Conservation (phyloP, 2,113 vertebrate genomes). For the Carettochelys insculpta region DNA sequence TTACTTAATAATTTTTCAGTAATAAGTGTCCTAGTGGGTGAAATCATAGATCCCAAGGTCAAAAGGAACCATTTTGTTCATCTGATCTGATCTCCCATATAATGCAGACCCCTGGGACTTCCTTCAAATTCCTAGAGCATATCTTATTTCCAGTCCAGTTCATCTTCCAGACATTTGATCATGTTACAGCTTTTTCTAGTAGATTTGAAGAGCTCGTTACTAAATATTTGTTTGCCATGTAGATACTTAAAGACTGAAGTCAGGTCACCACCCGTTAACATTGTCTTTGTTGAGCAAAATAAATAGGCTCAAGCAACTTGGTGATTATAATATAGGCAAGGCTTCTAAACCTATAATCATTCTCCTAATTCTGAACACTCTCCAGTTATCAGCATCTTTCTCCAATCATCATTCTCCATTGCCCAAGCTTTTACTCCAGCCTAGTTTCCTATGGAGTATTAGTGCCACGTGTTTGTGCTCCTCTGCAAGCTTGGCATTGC, state of each 20-base stretch:
- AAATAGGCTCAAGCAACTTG: neutral
- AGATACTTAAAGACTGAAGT: neutral
- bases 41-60: neutral
- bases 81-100: neutral
- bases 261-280: neutral
- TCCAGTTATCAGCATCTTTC: neutral
- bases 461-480: accelerated
- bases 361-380: neutral
- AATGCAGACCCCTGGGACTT: neutral
- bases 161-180: neutral
- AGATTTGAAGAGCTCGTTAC: neutral
- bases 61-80: neutral
- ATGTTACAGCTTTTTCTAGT: neutral
- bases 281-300: neutral
- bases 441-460: neutral
- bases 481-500: no score
- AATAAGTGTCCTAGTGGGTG: neutral
- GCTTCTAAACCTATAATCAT: neutral
- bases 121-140: neutral
- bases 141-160: neutral
- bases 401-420: neutral
- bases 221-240: neutral
- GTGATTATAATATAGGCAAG: neutral
- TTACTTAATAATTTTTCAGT: neutral
- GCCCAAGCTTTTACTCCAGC: neutral